A percentile compares a stretch with the other conserved stretches of the same genome.
Evolutionary conservation across 2,888 invertebrate genomes (phyloP).

Genomic region (Liopterus haemorrhoidalis): DNA sequence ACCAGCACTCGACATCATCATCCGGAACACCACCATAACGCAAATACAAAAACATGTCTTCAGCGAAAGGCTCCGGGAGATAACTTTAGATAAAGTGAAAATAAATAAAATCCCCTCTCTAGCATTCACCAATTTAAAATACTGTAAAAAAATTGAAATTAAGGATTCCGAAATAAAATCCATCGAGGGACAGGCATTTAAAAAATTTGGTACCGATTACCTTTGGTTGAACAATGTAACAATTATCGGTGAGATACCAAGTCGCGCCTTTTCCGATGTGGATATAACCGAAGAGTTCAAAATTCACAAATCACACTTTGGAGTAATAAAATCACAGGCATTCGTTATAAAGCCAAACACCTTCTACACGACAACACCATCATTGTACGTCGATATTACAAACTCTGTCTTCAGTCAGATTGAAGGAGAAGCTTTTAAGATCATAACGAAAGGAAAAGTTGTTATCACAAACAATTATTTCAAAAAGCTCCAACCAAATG

Average conservation of each 20-base stretch:
- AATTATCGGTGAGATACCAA: slow-evolving; percentile 56
- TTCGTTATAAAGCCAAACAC: slow-evolving; percentile 61
- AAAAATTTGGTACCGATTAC: slow-evolving; percentile 66
- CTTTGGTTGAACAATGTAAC: slow-evolving; percentile 59
- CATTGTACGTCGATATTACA: slow-evolving; percentile 56
- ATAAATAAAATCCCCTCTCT: slow-evolving; percentile 11
- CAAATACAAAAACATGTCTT: slow-evolving; percentile 48
- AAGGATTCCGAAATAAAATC: slow-evolving; percentile 54
- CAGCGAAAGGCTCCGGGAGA: no score
- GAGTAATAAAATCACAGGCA: slow-evolving; percentile 60
- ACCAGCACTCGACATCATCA: slow-evolving; percentile 43
- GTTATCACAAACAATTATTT: slow-evolving; percentile 63
- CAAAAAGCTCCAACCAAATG: slow-evolving; percentile 52
- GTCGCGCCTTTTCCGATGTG: slow-evolving; percentile 67
- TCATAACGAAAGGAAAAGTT: slow-evolving; percentile 56
- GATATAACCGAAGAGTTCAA: slow-evolving; percentile 61
- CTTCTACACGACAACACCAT: no score
- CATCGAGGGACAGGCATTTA: slow-evolving; percentile 68
- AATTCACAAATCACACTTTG: slow-evolving; percentile 60
- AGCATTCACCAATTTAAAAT: neutral
- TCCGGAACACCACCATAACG: slow-evolving; percentile 46
- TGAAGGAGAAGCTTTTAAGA: slow-evolving; percentile 61
- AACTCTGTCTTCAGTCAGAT: slow-evolving; percentile 54
- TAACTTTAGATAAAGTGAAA: no score
- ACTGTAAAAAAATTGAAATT: slow-evolving; percentile 60